Percentiles rank a stretch among this genome's conserved stretches.
These are phyloP conservation scores for Cirrhinus mrigala DNA, from an alignment of 2,797 vertebrate genomes.

Conservation along the genomic window DNA sequence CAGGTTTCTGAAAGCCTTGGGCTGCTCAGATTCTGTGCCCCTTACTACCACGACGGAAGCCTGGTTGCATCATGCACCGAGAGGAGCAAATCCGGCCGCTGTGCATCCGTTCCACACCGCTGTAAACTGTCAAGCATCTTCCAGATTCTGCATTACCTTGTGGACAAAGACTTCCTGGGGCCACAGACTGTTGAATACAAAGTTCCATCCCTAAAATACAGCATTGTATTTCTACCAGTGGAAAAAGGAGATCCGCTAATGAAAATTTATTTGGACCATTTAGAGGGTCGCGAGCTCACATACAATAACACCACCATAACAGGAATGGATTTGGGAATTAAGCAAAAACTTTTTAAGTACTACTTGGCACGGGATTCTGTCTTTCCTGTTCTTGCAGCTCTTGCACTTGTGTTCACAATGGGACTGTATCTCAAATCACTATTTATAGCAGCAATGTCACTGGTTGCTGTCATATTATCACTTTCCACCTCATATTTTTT, in stretches of 20 bases:
- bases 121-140: constrained; percentile 90
- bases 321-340: constrained; percentile 97
- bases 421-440: constrained; percentile 91
- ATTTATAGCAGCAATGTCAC: constrained; percentile 88
- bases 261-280: constrained; percentile 90
- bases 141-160: constrained; percentile 93
- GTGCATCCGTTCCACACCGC: constrained; percentile 86
- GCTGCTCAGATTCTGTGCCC: constrained; percentile 91
- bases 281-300: constrained; percentile 86
- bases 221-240: constrained; percentile 90
- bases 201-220: constrained; percentile 96
- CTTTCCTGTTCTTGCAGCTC: constrained; percentile 89
- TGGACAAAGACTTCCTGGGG: constrained; percentile 95
- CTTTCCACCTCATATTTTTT: constrained; percentile 93
- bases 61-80: constrained; percentile 84
- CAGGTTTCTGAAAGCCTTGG: constrained; percentile 88
- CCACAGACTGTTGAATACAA: constrained; percentile 95
- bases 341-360: constrained; percentile 91
- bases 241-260: constrained; percentile 91
- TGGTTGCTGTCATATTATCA: constrained; percentile 85
- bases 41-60: constrained; percentile 88
- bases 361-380: constrained; percentile 90
- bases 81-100: constrained; percentile 82
- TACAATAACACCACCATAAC: constrained; percentile 92
- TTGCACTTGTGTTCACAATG: constrained; percentile 88